Conservation (phyloP, 2,113 vertebrate species). For the Mirza zaza region DNA sequence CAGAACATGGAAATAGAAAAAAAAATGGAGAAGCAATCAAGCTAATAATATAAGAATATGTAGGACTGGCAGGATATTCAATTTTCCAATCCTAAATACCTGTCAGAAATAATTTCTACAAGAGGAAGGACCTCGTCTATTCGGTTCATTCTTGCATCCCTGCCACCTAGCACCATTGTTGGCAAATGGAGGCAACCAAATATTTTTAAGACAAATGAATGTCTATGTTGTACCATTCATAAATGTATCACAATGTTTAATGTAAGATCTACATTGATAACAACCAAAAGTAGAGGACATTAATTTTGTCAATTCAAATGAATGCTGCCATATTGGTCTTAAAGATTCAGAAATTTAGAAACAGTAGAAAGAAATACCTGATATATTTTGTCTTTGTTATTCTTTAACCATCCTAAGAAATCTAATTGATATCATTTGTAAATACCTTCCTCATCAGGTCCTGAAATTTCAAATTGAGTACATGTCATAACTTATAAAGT, state of each 20-base stretch:
- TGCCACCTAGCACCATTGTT: not conserved
- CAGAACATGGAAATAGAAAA: not conserved
- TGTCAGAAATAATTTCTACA: not conserved
- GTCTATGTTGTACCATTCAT: not conserved
- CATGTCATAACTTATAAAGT: constrained; percentile 9
- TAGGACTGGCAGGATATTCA: not conserved
- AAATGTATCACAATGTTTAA: not conserved
- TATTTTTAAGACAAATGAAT: constrained; percentile 6
- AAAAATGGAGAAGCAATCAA: not conserved
- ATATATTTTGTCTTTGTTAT: not conserved
- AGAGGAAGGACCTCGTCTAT: not conserved
- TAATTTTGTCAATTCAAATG: not conserved
- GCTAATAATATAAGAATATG: not conserved
- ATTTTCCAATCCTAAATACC: not conserved
- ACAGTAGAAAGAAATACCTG: not conserved
- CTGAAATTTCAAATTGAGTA: not conserved
- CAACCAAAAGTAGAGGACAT: not conserved
- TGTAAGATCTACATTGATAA: not conserved
- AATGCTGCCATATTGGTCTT: not conserved
- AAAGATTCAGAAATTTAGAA: constrained; percentile 43
- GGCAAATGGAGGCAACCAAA: not conserved
- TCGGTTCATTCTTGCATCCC: not conserved
- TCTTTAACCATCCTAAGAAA: not conserved
- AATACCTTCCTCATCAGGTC: not conserved
- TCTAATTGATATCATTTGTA: not conserved